Evolutionary conservation across 2,113 vertebrate genomes (phyloP).

Genomic region (Ceyx melanurus): DNA sequence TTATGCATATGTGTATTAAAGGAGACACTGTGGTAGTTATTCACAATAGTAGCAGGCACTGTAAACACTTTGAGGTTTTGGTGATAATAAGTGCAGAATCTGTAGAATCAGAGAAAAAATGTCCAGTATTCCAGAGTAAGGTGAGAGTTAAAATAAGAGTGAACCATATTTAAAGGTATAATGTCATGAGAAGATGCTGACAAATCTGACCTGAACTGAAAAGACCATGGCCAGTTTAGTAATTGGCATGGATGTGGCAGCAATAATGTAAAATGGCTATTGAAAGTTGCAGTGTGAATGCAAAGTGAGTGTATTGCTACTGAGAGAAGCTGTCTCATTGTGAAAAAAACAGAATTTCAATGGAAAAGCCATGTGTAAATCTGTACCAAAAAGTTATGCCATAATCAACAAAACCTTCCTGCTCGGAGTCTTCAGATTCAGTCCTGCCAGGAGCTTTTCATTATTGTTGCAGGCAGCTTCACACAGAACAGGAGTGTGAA

Average conservation of each 20-base stretch:
- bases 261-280: background rate
- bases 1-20: background rate
- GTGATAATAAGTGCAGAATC: background rate
- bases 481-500: background rate
- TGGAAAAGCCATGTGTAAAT: conserved; percentile 1
- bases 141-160: background rate
- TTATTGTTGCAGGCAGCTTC: background rate
- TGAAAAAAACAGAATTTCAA: background rate
- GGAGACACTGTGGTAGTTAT: background rate
- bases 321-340: background rate
- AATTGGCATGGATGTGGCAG: background rate
- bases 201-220: background rate
- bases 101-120: background rate
- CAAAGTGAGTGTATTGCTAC: background rate
- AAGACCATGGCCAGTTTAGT: background rate
- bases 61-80: background rate
- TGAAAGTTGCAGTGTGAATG: background rate
- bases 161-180: background rate
- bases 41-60: background rate
- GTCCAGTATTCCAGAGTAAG: background rate
- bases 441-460: background rate
- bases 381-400: conserved; percentile 6
- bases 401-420: conserved; percentile 33
- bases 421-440: background rate
- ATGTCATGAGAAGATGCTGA: background rate